Evolutionary conservation across 2,888 invertebrate genomes (phyloP).

Genomic region (Morinoia aosen): DNA sequence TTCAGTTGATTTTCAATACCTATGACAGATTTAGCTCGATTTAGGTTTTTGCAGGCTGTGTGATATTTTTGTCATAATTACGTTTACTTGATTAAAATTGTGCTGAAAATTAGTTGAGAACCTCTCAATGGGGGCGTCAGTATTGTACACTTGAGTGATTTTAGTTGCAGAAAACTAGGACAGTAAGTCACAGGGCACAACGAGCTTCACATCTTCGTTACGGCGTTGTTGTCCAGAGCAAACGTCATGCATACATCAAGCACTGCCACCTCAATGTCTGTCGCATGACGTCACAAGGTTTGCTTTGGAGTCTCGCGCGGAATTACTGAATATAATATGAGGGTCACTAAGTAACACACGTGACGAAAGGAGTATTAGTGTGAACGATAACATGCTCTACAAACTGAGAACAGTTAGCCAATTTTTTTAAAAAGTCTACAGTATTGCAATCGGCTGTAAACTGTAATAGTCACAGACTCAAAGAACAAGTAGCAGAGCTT

Average conservation of each 20-base stretch:
- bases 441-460: background rate
- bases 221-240: background rate
- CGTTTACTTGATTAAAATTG: too few species aligned
- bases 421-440: background rate
- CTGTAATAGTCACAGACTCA: background rate
- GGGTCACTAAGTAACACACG: background rate
- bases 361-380: background rate
- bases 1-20: too few species aligned
- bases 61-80: too few species aligned
- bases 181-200: background rate
- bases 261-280: background rate
- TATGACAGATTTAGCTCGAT: too few species aligned
- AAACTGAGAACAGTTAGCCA: too few species aligned
- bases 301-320: background rate
- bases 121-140: background rate
- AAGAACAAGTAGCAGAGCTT: background rate
- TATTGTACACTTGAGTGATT: background rate
- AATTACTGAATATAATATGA: background rate
- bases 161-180: background rate
- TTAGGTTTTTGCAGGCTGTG: too few species aligned
- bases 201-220: background rate
- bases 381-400: background rate
- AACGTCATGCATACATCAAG: background rate
- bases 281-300: background rate
- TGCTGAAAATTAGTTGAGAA: background rate